Evolutionary conservation across 2,888 invertebrate species (phyloP).

Genomic region (Chalcosyrphus nemorum): DNA sequence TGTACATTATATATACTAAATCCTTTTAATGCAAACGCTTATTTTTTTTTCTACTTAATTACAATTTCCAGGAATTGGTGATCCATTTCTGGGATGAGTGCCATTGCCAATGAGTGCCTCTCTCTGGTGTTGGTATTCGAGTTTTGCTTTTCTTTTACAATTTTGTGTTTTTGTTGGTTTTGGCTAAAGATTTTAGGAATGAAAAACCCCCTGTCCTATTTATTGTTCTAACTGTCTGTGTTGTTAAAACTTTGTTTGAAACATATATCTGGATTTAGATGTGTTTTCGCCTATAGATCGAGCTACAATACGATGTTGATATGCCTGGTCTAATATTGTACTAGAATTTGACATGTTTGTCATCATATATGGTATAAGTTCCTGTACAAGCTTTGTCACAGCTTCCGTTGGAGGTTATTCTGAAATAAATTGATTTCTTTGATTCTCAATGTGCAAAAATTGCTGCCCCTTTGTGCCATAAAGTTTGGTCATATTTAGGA

Average conservation of each 20-base stretch:
- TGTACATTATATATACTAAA: constrained; percentile 45
- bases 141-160: constrained; percentile 43
- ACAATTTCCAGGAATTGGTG: constrained; percentile 83
- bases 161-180: constrained; percentile 24
- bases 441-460: too few relatives aligned
- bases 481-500: too few relatives aligned
- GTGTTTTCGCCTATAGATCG: neutral
- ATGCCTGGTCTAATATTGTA: too few relatives aligned
- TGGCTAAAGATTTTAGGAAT: neutral
- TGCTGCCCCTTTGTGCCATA: too few relatives aligned
- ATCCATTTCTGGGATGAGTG: constrained; percentile 85
- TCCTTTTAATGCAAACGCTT: constrained; percentile 61
- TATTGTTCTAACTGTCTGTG: constrained; percentile 5
- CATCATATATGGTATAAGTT: too few relatives aligned
- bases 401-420: too few relatives aligned
- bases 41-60: constrained; percentile 62
- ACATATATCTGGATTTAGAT: neutral
- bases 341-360: too few relatives aligned
- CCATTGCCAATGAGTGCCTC: constrained; percentile 79
- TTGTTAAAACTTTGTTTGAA: neutral
- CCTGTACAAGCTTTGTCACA: too few relatives aligned
- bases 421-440: too few relatives aligned
- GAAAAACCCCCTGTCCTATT: neutral
- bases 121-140: constrained; percentile 70
- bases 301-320: too few relatives aligned